Evolutionary conservation across 2,888 invertebrate genomes (phyloP).

Genomic region (Dicyrtoma fusca): DNA sequence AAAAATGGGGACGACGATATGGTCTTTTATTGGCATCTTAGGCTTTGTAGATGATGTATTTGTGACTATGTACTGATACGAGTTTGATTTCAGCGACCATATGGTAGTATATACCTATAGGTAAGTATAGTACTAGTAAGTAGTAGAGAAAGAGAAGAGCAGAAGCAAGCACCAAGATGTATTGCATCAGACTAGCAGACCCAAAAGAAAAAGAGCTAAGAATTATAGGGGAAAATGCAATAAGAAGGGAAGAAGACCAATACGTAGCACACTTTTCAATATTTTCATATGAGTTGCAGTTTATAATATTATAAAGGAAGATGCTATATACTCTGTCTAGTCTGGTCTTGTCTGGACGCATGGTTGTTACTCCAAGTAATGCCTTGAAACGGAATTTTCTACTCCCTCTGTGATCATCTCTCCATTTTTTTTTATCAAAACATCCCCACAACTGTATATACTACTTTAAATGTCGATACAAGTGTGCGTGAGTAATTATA

Average conservation of each 20-base stretch:
- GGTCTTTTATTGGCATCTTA: too few relatives aligned
- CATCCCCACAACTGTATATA: background rate
- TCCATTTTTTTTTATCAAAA: slow-evolving; percentile 6
- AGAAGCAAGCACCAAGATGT: too few relatives aligned
- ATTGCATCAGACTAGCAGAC: too few relatives aligned
- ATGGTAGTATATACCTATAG: too few relatives aligned
- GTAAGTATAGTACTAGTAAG: too few relatives aligned
- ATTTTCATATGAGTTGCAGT: background rate
- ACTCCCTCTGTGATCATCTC: background rate
- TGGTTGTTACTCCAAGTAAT: background rate
- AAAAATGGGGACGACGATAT: too few relatives aligned
- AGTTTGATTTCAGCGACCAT: too few relatives aligned
- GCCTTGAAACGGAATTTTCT: background rate
- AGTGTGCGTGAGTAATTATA: slow-evolving; percentile 34
- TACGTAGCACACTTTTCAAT: too few relatives aligned
- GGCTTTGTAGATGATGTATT: too few relatives aligned
- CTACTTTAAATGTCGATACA: slow-evolving; percentile 26
- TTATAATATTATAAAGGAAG: too few relatives aligned
- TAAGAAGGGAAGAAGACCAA: background rate
- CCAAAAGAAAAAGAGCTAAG: background rate
- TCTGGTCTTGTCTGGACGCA: background rate
- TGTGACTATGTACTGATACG: too few relatives aligned
- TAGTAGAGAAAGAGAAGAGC: too few relatives aligned
- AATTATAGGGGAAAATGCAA: background rate
- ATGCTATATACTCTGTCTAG: background rate